Evolutionary conservation across 2,888 invertebrate genomes (phyloP).

Genomic region (Patella ulyssiponensis): DNA sequence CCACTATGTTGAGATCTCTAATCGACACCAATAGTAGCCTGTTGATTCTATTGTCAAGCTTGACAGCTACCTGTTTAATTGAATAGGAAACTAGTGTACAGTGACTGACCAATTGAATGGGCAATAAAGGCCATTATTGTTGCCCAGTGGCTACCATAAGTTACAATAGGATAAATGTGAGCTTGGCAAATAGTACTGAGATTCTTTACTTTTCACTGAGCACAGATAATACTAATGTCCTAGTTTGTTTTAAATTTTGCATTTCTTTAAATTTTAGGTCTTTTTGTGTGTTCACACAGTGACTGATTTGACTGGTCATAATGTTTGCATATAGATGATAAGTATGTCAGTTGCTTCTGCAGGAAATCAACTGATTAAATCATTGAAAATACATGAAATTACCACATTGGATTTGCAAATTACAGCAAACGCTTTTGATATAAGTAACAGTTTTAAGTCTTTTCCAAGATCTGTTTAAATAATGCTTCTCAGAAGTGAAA

Average conservation of each 20-base stretch:
- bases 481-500: neutral
- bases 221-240: conserved; percentile 9
- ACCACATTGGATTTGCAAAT: too few species aligned
- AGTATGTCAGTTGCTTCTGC: too few species aligned
- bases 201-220: conserved; percentile 9
- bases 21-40: conserved; percentile 1
- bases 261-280: too few species aligned
- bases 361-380: too few species aligned
- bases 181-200: conserved; percentile 3
- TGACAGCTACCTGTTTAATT: conserved; percentile 12
- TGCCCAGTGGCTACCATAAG: conserved; percentile 9
- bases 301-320: too few species aligned
- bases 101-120: conserved; percentile 11
- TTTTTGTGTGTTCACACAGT: too few species aligned
- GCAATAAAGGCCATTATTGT: conserved; percentile 11
- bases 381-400: too few species aligned
- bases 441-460: too few species aligned
- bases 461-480: too few species aligned
- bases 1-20: neutral
- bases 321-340: too few species aligned
- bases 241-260: neutral
- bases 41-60: neutral
- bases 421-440: too few species aligned
- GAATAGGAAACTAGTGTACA: conserved; percentile 9
- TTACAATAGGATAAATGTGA: conserved; percentile 13